Base-by-base conservation (phyloP, 2,888 invertebrate species). In the Hetaerina titia region DNA sequence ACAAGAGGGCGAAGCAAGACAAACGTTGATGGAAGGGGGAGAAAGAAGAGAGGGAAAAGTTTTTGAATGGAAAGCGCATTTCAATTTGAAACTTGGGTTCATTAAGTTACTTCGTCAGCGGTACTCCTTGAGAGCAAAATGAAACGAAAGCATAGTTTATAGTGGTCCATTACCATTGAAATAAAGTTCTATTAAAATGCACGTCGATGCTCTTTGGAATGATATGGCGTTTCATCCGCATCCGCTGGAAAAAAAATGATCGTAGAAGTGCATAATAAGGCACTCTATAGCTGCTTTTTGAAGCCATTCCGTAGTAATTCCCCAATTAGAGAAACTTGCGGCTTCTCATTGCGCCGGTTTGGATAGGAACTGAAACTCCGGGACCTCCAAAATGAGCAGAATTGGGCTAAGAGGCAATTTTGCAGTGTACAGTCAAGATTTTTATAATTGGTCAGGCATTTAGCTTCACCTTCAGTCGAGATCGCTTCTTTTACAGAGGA, bases 21-120 rank as follows among this genome's bases (percentile, higher is more conserved):
- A 11, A 31, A 2, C 13, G 81, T 31, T 31, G 31, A 31, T 31
- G 81, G 92, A 64, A 56, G 1, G 64, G 45, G 45, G 31, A 69
- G 22, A 31, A 22, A 19, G 64, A 64, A 56, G 45, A 57, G 9
- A 5, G 13, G 69, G 31, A 22, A 81, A 81, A 81, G 81, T 81
- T 81, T 81, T 31, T 22, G 56, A 0, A 58, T 57, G 57, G 58
- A 22, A 89, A 56, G 89, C 57, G 81, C 81, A 81, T 81, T 81
- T 31, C 25, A 81, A 81, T 81, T 81, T 81, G 81, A 81, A 81
- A 81, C 81, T 81, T 81, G 31, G 81, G 6, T 81, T 81, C 81
- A 81, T 81, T 81, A 81, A 81, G 81, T 81, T 31, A 81, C 81
- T 81, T 22, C 81, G 81, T 81, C 81, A 81, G 81, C 11, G 81